Evolutionary conservation across 2,888 invertebrate species (phyloP).

Genomic region (Morpho deidamia): DNA sequence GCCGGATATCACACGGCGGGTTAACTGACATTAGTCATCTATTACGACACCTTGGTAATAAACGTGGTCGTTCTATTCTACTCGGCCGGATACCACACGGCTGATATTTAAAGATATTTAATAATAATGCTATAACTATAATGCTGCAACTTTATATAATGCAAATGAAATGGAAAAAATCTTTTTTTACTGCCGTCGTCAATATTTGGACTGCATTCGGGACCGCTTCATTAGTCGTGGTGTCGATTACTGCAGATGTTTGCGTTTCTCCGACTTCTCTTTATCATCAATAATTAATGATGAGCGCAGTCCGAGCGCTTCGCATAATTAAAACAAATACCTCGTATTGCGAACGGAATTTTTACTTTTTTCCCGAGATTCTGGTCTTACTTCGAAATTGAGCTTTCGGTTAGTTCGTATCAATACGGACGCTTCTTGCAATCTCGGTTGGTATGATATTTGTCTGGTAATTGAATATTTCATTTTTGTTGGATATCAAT

Average conservation of each 20-base stretch:
- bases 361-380: slow-evolving; percentile 8
- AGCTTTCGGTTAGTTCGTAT: slow-evolving; percentile 4
- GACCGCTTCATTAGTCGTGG: slow-evolving; percentile 53
- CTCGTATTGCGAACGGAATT: slow-evolving; percentile 26
- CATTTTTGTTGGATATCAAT: slow-evolving; percentile 3
- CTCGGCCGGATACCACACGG: too few species aligned
- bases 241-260: slow-evolving; percentile 48
- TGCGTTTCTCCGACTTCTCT: slow-evolving; percentile 36
- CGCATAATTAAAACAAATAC: slow-evolving; percentile 33
- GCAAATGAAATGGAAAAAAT: too few species aligned
- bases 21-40: too few species aligned
- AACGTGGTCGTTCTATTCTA: too few species aligned
- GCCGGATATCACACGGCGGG: too few species aligned
- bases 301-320: slow-evolving; percentile 22
- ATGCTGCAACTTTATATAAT: too few species aligned
- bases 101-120: too few species aligned
- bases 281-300: slow-evolving; percentile 60
- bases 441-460: background rate
- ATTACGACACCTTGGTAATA: too few species aligned
- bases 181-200: slow-evolving; percentile 18
- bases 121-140: too few species aligned
- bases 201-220: slow-evolving; percentile 43
- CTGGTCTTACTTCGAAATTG: slow-evolving; percentile 9
- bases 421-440: slow-evolving; percentile 3
- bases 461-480: background rate